A percentile compares a stretch with the other conserved stretches of the same genome.
Conservation (phyloP, 2,888 invertebrate species). For the Clistopyga incitator region DNA sequence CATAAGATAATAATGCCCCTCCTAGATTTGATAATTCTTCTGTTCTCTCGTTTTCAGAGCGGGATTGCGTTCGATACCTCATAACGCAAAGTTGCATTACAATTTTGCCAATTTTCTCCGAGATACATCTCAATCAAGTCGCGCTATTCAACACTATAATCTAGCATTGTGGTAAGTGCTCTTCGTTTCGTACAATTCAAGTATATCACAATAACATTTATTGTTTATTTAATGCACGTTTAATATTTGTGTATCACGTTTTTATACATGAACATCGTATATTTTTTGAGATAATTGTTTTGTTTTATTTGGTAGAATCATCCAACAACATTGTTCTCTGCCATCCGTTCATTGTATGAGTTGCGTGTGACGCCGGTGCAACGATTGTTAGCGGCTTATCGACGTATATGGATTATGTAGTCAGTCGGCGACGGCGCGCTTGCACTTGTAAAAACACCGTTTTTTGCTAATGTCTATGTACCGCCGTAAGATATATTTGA, state of each 20-base stretch:
- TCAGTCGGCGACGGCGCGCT: conserved; percentile 4
- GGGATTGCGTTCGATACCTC: conserved; percentile 91
- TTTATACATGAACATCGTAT: neutral
- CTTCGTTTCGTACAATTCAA: neutral
- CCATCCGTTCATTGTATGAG: conserved; percentile 7
- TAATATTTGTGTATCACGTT: neutral
- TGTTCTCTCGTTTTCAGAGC: conserved; percentile 86
- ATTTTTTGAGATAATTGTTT: conserved; percentile 6
- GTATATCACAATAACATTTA: neutral
- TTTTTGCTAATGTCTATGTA: conserved; percentile 23
- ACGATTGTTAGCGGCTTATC: conserved; percentile 31
- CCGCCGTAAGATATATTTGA: conserved; percentile 17
- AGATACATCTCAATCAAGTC: conserved; percentile 90
- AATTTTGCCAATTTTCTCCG: conserved; percentile 94
- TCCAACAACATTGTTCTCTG: conserved; percentile 16
- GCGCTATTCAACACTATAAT: conserved; percentile 91
- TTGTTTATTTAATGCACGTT: neutral
- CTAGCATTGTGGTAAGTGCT: conserved; percentile 90
- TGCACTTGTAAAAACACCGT: conserved; percentile 49
- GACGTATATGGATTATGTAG: conserved; percentile 26
- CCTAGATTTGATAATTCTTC: neutral
- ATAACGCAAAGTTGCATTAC: conserved; percentile 96
- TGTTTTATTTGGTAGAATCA: conserved; percentile 42
- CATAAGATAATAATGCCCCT: neutral
- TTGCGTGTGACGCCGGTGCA: conserved; percentile 27